Base-by-base conservation (phyloP, 1,140 invertebrate species). In the Ooceraea biroi region DNA sequence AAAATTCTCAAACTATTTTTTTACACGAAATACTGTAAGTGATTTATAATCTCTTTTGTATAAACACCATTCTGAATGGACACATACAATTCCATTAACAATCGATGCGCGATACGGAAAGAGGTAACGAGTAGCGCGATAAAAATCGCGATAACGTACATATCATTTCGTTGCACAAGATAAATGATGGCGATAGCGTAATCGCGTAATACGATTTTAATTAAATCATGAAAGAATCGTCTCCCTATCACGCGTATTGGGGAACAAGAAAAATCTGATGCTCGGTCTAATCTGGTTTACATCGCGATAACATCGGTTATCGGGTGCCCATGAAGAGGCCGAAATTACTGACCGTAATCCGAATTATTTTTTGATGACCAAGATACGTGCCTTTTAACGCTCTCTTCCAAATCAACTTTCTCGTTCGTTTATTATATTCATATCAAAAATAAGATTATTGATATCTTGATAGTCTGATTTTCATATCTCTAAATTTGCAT, bases 141-240 rank as follows among this genome's bases (percentile, higher is more conserved):
- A 36, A 1, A n/a, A 71, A 0, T 12, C 3, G n/a, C 36, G 65
- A 80, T 80, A 71, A 58, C 7, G 4, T 22, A 46, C 7, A 65
- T 11, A 41, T 57, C 36, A 66, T 0, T 63, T 27, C 8, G 14
- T 27, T 52, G 17, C 19, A 7, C 25, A 44, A 80, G 63, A 78
- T 78, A 69, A 78, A 22, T 19, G 27, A 36, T 14, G 10, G 52
- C 12, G 65, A 69, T 80, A 77, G n/a, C 50, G 22, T 80, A 80
- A 80, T 80, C 50, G 36, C 19, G n/a, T 80, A 80, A 80, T 80
- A 71, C 3, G 36, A 71, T 58, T 80, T 57, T 80, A 80, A 80
- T 80, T 69, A 80, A 80, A 58, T 71, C 44, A 46, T 19, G 30
- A 69, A 55, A 66, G 65, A 65, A 77, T 41, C 36, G 25, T 8